phyloP scores from a whole-genome alignment of 2,888 invertebrate genomes.

The Eupithecia vulgata region DNA sequence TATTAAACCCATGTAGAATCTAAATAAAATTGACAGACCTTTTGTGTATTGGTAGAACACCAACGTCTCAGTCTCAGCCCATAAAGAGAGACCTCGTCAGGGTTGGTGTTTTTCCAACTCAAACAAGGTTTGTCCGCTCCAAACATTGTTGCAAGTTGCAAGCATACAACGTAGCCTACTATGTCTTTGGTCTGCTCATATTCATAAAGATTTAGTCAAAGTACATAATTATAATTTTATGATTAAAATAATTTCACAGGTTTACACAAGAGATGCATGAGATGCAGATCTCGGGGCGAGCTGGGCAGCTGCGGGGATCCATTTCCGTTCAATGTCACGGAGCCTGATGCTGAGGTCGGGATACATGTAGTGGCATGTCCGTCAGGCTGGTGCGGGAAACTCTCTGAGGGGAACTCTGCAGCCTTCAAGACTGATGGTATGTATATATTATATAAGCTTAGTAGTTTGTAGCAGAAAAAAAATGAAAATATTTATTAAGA shows the following conservation, averaged over 20 bases:
- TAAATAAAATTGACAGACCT: not conserved
- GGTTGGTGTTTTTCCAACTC: not conserved
- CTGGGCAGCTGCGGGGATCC: slow-evolving; percentile 95
- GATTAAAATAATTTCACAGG: slow-evolving; percentile 70
- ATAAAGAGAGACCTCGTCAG: not conserved
- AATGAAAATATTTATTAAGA: not conserved
- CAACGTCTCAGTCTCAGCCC: not conserved
- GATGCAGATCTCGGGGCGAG: slow-evolving; percentile 94
- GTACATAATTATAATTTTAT: not conserved
- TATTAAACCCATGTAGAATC: not conserved
- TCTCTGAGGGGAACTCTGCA: slow-evolving; percentile 90
- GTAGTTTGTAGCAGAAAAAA: not conserved
- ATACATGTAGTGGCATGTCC: slow-evolving; percentile 92
- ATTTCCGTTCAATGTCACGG: slow-evolving; percentile 91
- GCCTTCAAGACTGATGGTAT: slow-evolving; percentile 91
- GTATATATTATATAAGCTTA: not conserved
- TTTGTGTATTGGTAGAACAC: not conserved
- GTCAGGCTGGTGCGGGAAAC: slow-evolving; percentile 96
- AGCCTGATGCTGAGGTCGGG: slow-evolving; percentile 88
- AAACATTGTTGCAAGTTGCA: not conserved
- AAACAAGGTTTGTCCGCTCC: not conserved
- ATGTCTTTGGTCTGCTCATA: not conserved
- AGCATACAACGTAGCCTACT: not conserved
- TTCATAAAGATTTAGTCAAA: not conserved
- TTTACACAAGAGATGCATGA: slow-evolving; percentile 89